phyloP scores from a whole-genome alignment of 2,888 invertebrate species.

The Drosophila pegasa region DNA sequence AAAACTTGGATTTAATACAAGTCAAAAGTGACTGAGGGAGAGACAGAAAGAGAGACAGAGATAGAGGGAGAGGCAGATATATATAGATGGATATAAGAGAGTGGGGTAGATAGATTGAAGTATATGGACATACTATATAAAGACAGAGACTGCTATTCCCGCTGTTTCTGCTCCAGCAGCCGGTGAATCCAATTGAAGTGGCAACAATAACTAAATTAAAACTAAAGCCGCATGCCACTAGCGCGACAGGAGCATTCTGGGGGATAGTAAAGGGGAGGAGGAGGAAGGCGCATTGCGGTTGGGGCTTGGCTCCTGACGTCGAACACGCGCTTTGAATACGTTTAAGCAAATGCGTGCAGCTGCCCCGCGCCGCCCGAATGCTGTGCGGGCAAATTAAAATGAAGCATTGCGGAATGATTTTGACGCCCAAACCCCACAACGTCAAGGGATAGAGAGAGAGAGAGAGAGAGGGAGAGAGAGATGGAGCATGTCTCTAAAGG shows the following conservation, averaged over 20 bases:
- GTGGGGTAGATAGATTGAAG: neutral
- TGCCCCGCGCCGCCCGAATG: slow-evolving; percentile 1
- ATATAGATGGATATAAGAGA: neutral
- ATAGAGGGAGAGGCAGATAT: neutral
- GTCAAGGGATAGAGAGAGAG: neutral
- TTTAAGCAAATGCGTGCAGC: slow-evolving; percentile 57
- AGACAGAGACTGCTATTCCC: slow-evolving; percentile 23
- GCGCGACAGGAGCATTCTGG: slow-evolving; percentile 6
- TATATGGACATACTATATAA: slow-evolving; percentile 15
- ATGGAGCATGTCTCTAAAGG: slow-evolving; percentile 2
- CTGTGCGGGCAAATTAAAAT: slow-evolving; percentile 66
- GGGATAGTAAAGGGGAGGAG: neutral
- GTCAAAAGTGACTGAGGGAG: slow-evolving; percentile 11
- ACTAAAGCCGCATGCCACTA: slow-evolving; percentile 63
- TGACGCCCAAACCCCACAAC: slow-evolving; percentile 29
- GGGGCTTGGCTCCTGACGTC: slow-evolving; percentile 41
- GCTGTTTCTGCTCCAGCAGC: slow-evolving; percentile 15
- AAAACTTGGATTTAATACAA: slow-evolving; percentile 68
- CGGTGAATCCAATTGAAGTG: slow-evolving; percentile 64
- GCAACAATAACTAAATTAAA: slow-evolving; percentile 79
- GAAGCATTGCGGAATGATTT: slow-evolving; percentile 74
- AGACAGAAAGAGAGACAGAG: neutral
- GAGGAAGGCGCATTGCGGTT: neutral
- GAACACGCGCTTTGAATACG: slow-evolving; percentile 76
- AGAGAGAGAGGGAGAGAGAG: neutral